Evolutionary conservation across 2,797 vertebrate genomes (phyloP), one percentile per base, ranked within the genome.

Genomic region (Tympanoctomys barrerae): DNA sequence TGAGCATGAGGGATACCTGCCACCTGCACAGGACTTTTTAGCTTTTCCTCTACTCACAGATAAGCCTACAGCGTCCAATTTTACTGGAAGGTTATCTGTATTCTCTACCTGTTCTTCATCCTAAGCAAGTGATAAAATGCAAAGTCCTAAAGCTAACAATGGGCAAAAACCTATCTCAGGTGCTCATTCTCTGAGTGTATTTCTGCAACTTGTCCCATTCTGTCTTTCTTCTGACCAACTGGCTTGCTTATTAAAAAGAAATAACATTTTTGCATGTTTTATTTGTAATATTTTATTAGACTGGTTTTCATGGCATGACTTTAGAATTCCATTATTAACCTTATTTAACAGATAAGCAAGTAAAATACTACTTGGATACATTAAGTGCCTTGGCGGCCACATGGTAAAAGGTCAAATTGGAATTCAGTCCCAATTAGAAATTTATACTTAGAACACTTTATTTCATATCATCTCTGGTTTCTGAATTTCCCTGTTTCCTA

Each of bases 331-430:
- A n/a, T 75, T 66, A 75, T 36, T 86, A 89, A 31, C n/a, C 2
- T 81, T 90, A 82, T 87, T 86, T 92, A 61, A 14, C 54, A 86
- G 33, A 54, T 61, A 87, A n/a, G 14, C 24, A 88, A 73, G 33
- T 12, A 2, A 77, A 78, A 42, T n/a, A 90, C 36, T 77, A 11
- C n/a, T 39, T 68, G 46, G 2, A 62, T 31, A 46, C 10, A 68
- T 12, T 59, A 19, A 81, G 24, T 81, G 36, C 52, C 2, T 61
- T 89, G 57, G 5, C 12, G 26, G 66, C 19, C 78, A 78, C 82
- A 78, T 16, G 59, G 28, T 42, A 70, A 5, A 86, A 5, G 18
- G 5, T 80, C 52, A 52, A 80, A 46, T 24, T 86, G 9, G 18
- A 39, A 78, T 94, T 92, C 75, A 86, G 7, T 39, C 36, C 22